Conservation (phyloP, 2,888 invertebrate species). For the Pantelozetes paolii region DNA sequence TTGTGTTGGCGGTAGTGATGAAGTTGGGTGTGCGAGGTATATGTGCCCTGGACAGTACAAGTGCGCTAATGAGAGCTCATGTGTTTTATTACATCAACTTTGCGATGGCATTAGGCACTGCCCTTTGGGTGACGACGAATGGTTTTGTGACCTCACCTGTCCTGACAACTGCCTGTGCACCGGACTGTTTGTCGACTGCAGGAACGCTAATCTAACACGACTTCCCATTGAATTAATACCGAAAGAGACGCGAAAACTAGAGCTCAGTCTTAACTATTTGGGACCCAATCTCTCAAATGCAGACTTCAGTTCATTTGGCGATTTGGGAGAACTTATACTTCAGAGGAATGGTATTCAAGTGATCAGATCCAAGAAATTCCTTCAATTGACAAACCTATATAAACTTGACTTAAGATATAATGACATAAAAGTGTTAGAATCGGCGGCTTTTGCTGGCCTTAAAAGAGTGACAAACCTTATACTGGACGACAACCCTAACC, state of each 20-base stretch:
- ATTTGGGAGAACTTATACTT: slow-evolving; percentile 48
- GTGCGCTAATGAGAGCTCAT: slow-evolving; percentile 49
- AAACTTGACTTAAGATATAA: slow-evolving; percentile 49
- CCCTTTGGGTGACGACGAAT: slow-evolving; percentile 50
- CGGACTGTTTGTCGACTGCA: slow-evolving; percentile 48
- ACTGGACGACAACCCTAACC: slow-evolving; percentile 48
- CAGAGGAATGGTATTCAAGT: slow-evolving; percentile 48
- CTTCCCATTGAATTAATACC: slow-evolving; percentile 45
- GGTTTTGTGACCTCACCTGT: slow-evolving; percentile 49
- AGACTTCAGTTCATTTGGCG: slow-evolving; percentile 43
- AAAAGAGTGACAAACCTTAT: slow-evolving; percentile 47
- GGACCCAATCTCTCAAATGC: slow-evolving; percentile 44
- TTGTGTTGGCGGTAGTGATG: slow-evolving; percentile 50
- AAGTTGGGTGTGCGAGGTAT: slow-evolving; percentile 48
- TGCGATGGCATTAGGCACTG: slow-evolving; percentile 50
- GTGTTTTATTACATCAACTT: slow-evolving; percentile 48
- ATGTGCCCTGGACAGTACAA: slow-evolving; percentile 49
- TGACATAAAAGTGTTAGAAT: slow-evolving; percentile 46
- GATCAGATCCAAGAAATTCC: slow-evolving; percentile 46
- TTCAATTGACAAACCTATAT: slow-evolving; percentile 48
- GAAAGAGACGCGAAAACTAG: slow-evolving; percentile 48
- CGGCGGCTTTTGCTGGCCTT: slow-evolving; percentile 48
- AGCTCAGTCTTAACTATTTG: slow-evolving; percentile 47
- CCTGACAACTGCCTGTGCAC: slow-evolving; percentile 48
- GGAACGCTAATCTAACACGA: slow-evolving; percentile 46